Percentiles rank a stretch among this genome's conserved stretches.
Conservation (phyloP, 2,888 invertebrate genomes). For the Latrodectus elegans region DNA sequence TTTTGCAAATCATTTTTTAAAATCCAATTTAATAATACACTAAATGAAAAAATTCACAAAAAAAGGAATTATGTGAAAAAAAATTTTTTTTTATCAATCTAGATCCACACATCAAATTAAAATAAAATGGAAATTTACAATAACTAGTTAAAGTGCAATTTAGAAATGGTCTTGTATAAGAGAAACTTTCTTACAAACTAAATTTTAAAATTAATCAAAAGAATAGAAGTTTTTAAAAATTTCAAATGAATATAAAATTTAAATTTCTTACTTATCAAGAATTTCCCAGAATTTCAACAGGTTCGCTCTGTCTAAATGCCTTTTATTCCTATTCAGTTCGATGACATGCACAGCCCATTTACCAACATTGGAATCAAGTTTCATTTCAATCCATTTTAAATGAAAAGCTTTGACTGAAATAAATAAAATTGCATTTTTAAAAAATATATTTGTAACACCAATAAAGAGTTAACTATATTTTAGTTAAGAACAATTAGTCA, state of each 20-base stretch:
- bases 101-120: not conserved
- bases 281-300: conserved; percentile 98
- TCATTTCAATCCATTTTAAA: conserved; percentile 96
- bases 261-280: conserved; percentile 86
- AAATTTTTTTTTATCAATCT: not conserved
- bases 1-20: too few relatives aligned
- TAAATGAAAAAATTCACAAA: too few relatives aligned
- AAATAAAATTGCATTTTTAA: too few relatives aligned
- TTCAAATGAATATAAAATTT: conserved; percentile 22
- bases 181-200: not conserved
- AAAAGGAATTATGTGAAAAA: too few relatives aligned
- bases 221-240: conserved; percentile 73
- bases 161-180: not conserved
- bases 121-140: not conserved
- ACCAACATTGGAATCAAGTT: conserved; percentile 93
- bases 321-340: conserved; percentile 90
- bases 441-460: too few relatives aligned
- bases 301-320: conserved; percentile 97
- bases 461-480: too few relatives aligned
- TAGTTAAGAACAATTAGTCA: too few relatives aligned
- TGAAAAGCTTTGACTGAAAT: conserved; percentile 95
- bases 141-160: not conserved
- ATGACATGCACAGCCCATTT: conserved; percentile 98
- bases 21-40: too few relatives aligned
- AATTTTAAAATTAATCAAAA: not conserved